Evolutionary conservation across 1,140 invertebrate species (phyloP).

Genomic region (Drosophila dunni): DNA sequence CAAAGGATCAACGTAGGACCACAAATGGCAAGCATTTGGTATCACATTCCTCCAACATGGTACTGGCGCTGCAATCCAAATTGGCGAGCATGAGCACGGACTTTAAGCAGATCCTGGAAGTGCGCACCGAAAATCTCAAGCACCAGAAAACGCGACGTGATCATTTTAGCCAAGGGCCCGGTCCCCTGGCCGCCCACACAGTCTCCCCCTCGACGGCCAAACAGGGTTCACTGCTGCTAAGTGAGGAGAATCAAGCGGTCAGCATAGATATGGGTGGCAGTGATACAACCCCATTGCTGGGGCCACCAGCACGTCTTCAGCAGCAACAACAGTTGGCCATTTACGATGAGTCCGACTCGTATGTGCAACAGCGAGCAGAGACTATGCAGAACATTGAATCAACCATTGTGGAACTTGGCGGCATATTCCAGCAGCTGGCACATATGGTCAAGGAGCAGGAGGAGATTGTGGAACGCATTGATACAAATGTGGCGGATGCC

Average conservation of each 20-base stretch:
- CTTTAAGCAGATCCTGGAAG: slow-evolving; percentile 97
- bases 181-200: slow-evolving; percentile 86
- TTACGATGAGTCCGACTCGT: slow-evolving; percentile 94
- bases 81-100: slow-evolving; percentile 98
- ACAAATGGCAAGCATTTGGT: slow-evolving; percentile 92
- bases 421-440: slow-evolving; percentile 98
- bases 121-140: slow-evolving; percentile 96
- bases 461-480: slow-evolving; percentile 99
- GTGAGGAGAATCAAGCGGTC: slow-evolving; percentile 90
- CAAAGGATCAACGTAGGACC: slow-evolving; percentile 88
- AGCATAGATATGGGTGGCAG: slow-evolving; percentile 90
- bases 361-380: slow-evolving; percentile 96
- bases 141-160: slow-evolving; percentile 97
- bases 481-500: slow-evolving; percentile 98
- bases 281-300: slow-evolving; percentile 75
- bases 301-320: slow-evolving; percentile 56
- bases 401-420: slow-evolving; percentile 99
- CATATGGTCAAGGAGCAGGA: slow-evolving; percentile 99
- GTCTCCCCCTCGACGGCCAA: slow-evolving; percentile 90
- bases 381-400: slow-evolving; percentile 99
- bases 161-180: slow-evolving; percentile 94
- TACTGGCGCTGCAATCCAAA: slow-evolving; percentile 96
- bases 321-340: slow-evolving; percentile 88
- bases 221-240: slow-evolving; percentile 84
- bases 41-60: slow-evolving; percentile 98